Conservation (phyloP, 2,797 vertebrate species). For the Phyllotis vaccarum region DNA sequence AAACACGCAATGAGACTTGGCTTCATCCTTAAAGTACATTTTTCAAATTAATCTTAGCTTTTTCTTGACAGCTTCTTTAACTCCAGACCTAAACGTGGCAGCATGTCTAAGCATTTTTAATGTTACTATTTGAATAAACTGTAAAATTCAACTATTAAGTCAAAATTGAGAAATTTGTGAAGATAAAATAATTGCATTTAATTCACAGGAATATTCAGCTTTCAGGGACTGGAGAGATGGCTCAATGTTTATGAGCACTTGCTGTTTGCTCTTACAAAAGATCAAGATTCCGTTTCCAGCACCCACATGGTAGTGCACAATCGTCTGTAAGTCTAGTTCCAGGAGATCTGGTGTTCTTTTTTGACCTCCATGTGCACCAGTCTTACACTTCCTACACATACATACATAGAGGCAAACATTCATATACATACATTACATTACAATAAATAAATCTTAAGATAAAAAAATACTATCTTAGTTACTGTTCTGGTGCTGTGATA, state of each 20-base stretch:
- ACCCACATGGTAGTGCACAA: not conserved
- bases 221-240: not conserved
- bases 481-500: not conserved
- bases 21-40: constrained; percentile 47
- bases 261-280: not conserved
- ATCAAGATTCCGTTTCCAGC: not conserved
- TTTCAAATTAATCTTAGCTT: constrained; percentile 68
- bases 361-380: not conserved
- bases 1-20: constrained; percentile 64
- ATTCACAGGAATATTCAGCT: constrained; percentile 52
- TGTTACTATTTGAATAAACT: constrained; percentile 54
- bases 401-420: too few species aligned
- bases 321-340: not conserved
- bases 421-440: not conserved
- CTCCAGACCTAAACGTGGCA: not conserved
- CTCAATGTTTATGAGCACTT: not conserved
- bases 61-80: constrained; percentile 26
- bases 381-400: not conserved
- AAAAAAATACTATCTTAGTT: not conserved
- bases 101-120: constrained; percentile 50
- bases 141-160: constrained; percentile 46
- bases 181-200: constrained; percentile 68
- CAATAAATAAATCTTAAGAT: not conserved
- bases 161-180: constrained; percentile 69
- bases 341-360: not conserved